Conservation (phyloP, 2,113 vertebrate species). For the Oreotrochilus melanogaster region DNA sequence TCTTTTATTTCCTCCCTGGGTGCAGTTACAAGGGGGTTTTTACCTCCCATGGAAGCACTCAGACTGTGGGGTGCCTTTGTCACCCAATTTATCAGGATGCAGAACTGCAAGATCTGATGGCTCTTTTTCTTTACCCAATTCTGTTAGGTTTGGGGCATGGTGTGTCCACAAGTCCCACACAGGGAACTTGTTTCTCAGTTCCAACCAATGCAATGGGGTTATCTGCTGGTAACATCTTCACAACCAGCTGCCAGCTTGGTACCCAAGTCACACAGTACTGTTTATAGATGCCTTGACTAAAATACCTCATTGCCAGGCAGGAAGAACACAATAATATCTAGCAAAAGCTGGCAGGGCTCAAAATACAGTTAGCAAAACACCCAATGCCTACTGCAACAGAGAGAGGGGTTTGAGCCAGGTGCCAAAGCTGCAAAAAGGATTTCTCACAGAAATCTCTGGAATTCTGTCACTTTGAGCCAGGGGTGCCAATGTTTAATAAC, state of each 20-base stretch:
- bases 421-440: not conserved
- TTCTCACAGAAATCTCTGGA: not conserved
- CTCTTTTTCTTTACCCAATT: not conserved
- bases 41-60: not conserved
- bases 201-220: not conserved
- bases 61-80: not conserved
- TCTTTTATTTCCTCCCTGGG: not conserved
- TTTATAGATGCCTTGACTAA: not conserved
- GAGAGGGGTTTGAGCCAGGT: not conserved
- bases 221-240: not conserved
- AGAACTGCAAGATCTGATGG: conserved; percentile 15
- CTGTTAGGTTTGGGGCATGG: not conserved
- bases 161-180: not conserved
- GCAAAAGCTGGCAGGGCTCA: not conserved
- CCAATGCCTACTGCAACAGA: not conserved
- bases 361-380: not conserved
- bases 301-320: not conserved
- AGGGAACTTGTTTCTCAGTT: not conserved
- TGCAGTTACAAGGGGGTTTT: not conserved
- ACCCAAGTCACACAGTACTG: not conserved
- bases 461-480: not conserved
- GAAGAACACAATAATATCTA: not conserved
- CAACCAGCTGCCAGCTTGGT: not conserved
- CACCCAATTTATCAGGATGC: not conserved
- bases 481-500: not conserved